phyloP scores from a whole-genome alignment of 92 coral and sea anemone species.

The Paramuricea clavata region DNA sequence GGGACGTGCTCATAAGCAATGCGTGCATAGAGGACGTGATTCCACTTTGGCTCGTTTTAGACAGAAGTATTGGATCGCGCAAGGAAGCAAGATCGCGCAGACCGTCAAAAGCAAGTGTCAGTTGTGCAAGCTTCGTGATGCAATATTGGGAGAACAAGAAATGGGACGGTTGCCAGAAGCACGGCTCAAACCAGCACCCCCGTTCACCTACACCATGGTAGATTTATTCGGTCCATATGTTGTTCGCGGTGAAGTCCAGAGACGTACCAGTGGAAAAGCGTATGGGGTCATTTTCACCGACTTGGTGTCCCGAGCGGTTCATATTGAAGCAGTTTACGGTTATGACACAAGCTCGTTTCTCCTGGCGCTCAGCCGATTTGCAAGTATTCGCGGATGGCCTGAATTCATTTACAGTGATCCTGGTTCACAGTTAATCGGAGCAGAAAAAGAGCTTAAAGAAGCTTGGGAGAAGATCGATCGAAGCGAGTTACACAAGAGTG shows the following conservation, averaged over 20 bases:
- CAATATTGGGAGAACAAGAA: conserved; percentile 57
- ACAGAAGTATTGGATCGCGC: conserved; percentile 49
- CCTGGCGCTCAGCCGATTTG: conserved; percentile 57
- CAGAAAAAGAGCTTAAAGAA: conserved; percentile 44
- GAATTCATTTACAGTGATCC: conserved; percentile 57
- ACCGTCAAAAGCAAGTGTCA: conserved; percentile 55
- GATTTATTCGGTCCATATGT: conserved; percentile 73
- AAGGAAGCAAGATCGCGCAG: conserved; percentile 46
- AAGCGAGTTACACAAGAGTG: conserved; percentile 26
- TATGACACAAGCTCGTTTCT: conserved; percentile 50
- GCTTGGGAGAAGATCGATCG: conserved; percentile 50
- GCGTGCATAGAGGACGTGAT: conserved; percentile 50
- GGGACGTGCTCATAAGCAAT: conserved; percentile 60
- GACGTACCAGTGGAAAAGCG: conserved; percentile 69
- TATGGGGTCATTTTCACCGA: conserved; percentile 69
- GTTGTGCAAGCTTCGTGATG: conserved; percentile 65
- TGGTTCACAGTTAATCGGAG: conserved; percentile 60
- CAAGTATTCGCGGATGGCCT: conserved; percentile 63
- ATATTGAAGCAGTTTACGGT: conserved; percentile 53
- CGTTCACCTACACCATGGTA: conserved; percentile 64
- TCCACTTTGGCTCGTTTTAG: conserved; percentile 51
- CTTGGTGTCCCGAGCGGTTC: conserved; percentile 61
- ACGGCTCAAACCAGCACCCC: conserved; percentile 65
- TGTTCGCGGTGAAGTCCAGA: conserved; percentile 68
- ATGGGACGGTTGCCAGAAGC: conserved; percentile 70